Evolutionary conservation across 2,113 vertebrate species (phyloP), one percentile per base, ranked within the genome.

Genomic region (Ammospiza nelsoni): DNA sequence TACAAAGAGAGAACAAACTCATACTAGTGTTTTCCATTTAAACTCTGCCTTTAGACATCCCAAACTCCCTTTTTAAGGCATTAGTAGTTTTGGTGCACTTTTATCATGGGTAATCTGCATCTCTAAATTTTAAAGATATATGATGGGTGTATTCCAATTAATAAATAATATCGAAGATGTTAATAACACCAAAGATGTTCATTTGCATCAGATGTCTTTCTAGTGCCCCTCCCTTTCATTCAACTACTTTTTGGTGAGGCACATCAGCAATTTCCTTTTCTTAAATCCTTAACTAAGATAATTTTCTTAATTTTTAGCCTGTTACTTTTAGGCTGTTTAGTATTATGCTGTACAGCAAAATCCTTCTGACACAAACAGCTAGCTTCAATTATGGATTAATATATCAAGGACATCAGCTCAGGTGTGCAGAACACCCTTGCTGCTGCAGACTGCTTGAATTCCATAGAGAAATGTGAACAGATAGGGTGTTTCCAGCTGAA

Each of bases 301-400:
- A 62, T 54, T 48, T 54, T 43, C 10, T 39, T 77, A 46, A 62
- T 75, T 43, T 91, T 85, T 59, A 92, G 48, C 68, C 35, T 65
- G 25, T 55, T 89, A 55, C 23, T 89, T 93, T 88, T 62, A 58
- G 20, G 59, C 39, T 82, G 52, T 81, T 89, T 52, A 76, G 28
- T 75, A 91, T 87, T 91, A 72, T 5, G 33, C 37, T 28, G 13
- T 27, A 39, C 33, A 77, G 19, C 23, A 35, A 78, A 74, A 80
- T 90, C 80, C 24, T 92, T 94, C 66, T 92, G 62, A 66, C 66
- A 87, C 52, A 82, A 71, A 77, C 76, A 81, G 41, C 24, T 91
- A 92, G 61, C 14, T 92, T 89, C 62, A 41, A 4, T 87, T 27
- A 52, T 59, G n/a, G 29, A 88, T 54, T 61, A 66, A 66, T 27